phyloP scores from a whole-genome alignment of 1,140 invertebrate genomes.

The Ceratina calcarata region DNA sequence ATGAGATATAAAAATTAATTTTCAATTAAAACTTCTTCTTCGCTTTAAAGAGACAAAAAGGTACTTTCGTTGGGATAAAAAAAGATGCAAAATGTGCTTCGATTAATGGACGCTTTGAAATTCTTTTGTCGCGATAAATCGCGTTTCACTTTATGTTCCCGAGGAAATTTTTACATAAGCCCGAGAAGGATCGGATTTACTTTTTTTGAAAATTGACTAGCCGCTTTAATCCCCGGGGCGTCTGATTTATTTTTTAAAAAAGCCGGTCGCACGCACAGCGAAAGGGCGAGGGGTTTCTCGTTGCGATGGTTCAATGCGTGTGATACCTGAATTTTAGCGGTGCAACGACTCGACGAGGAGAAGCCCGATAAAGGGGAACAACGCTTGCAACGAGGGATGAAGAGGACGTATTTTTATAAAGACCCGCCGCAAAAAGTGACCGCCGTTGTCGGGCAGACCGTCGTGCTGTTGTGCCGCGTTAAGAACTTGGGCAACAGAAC shows the following conservation, averaged over 20 bases:
- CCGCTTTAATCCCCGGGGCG: background rate
- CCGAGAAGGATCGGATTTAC: no score
- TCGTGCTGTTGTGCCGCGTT: conserved; percentile 89
- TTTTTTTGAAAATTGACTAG: background rate
- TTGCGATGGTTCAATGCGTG: conserved; percentile 9
- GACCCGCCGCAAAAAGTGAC: conserved; percentile 89
- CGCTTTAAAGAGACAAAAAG: background rate
- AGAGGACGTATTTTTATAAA: conserved; percentile 90
- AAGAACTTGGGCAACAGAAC: conserved; percentile 93
- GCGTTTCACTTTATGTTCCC: background rate
- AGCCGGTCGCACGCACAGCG: background rate
- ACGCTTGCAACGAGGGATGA: conserved; percentile 85
- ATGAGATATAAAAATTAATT: no score
- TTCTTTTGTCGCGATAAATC: background rate
- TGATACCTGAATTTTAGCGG: conserved; percentile 45
- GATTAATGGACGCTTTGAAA: background rate
- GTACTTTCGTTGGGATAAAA: background rate
- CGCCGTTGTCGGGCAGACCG: conserved; percentile 89
- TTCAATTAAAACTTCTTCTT: no score
- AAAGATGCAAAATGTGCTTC: background rate
- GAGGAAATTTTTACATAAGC: background rate
- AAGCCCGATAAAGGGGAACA: conserved; percentile 76
- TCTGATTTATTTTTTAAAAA: background rate
- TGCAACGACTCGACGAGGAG: conserved; percentile 40
- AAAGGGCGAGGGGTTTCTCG: background rate